Conservation (phyloP, 2,888 invertebrate species). For the Drosophila imparisetae region DNA sequence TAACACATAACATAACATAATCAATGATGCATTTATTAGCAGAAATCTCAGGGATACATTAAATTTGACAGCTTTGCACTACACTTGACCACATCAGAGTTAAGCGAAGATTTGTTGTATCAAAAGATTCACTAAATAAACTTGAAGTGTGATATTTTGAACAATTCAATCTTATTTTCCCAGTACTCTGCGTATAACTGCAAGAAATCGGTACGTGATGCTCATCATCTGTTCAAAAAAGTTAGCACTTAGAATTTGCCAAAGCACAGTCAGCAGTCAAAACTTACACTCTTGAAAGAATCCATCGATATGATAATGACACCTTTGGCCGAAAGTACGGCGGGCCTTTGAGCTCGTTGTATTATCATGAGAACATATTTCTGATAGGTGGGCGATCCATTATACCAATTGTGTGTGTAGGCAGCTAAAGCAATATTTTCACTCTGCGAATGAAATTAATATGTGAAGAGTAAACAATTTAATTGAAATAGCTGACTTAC, state of each 20-base stretch:
- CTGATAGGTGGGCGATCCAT: slow-evolving; percentile 41
- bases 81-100: not conserved
- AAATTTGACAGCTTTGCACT: not conserved
- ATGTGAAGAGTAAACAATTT: not conserved
- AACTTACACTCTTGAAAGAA: slow-evolving; percentile 46
- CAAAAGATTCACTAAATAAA: not conserved
- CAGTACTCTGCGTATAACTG: slow-evolving; percentile 32
- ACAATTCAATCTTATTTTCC: slow-evolving; percentile 17
- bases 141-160: not conserved
- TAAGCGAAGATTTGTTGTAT: not conserved
- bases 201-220: slow-evolving; percentile 48
- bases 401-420: slow-evolving; percentile 55
- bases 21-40: slow-evolving; percentile 1
- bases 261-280: too few species aligned
- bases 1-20: not conserved
- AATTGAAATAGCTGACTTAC: slow-evolving; percentile 16
- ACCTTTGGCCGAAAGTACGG: slow-evolving; percentile 46
- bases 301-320: slow-evolving; percentile 48
- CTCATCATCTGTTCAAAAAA: slow-evolving; percentile 39
- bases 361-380: slow-evolving; percentile 50
- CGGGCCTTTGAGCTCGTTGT: slow-evolving; percentile 40
- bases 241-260: not conserved
- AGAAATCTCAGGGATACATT: slow-evolving; percentile 1
- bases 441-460: slow-evolving; percentile 28
- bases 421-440: slow-evolving; percentile 36